Evolutionary conservation across 2,888 invertebrate genomes (phyloP).

Genomic region (Ectropis crepuscularia): DNA sequence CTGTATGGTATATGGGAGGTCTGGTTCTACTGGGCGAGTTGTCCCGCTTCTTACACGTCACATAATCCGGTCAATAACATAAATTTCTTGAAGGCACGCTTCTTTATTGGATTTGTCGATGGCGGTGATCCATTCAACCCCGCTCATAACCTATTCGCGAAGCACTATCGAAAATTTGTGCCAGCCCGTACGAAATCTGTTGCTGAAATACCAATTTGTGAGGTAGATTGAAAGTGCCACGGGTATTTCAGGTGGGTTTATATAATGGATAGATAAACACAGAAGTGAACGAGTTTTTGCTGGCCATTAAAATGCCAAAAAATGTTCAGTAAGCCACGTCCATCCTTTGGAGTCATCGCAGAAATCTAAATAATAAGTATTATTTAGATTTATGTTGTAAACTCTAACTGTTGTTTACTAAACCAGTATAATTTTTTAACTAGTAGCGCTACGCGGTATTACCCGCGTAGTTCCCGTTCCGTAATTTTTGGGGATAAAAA

Average conservation of each 20-base stretch:
- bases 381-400: too few species aligned
- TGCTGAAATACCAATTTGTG: slow-evolving; percentile 46
- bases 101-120: slow-evolving; percentile 80
- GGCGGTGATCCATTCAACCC: slow-evolving; percentile 69
- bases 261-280: slow-evolving; percentile 4
- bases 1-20: slow-evolving; percentile 53
- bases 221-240: slow-evolving; percentile 20
- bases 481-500: too few species aligned
- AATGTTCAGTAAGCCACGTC: too few species aligned
- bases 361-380: too few species aligned
- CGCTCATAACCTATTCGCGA: slow-evolving; percentile 62
- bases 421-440: too few species aligned
- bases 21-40: slow-evolving; percentile 56
- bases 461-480: too few species aligned
- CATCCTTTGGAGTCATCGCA: too few species aligned
- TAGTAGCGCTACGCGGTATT: too few species aligned
- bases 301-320: too few species aligned
- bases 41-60: slow-evolving; percentile 70
- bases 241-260: slow-evolving; percentile 6
- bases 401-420: too few species aligned
- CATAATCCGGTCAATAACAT: slow-evolving; percentile 82
- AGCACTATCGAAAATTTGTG: slow-evolving; percentile 65
- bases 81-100: slow-evolving; percentile 75
- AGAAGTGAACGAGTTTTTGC: too few species aligned
- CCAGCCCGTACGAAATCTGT: slow-evolving; percentile 58